Conservation (phyloP, 2,113 vertebrate species). For the Azemiops feae region DNA sequence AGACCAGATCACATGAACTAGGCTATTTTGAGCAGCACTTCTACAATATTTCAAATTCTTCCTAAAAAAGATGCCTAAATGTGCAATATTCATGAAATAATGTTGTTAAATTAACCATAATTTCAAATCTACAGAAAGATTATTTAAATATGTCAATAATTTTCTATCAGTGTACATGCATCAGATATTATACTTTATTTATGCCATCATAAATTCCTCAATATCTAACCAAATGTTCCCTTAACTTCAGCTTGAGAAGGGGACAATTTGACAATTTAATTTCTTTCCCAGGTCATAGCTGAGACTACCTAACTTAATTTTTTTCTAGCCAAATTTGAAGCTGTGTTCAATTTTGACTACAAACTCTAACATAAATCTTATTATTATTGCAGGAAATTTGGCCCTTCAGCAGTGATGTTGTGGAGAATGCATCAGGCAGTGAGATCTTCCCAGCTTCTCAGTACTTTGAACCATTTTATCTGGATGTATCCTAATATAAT, state of each 20-base stretch:
- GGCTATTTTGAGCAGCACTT: neutral
- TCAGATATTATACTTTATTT: neutral
- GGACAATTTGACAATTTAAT: neutral
- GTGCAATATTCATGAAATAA: neutral
- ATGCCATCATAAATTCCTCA: neutral
- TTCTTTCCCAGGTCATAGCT: neutral
- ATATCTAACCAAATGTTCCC: neutral
- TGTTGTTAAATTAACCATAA: neutral
- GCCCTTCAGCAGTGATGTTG: neutral
- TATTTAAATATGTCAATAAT: neutral
- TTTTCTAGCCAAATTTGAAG: neutral
- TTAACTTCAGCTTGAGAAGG: neutral
- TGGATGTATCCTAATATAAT: neutral
- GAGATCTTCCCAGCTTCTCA: neutral
- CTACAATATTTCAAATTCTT: neutral
- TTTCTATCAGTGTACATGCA: neutral
- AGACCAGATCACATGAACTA: neutral
- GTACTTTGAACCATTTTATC: neutral
- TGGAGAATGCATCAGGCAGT: neutral
- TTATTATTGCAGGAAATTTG: neutral
- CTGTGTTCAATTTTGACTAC: neutral
- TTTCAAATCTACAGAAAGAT: neutral
- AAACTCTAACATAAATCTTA: neutral
- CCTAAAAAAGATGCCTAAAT: neutral
- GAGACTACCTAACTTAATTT: neutral